Evolutionary conservation across 2,113 vertebrate species (phyloP), one percentile per base, ranked within the genome.

Genomic region (Onychorhynchus coronatus): DNA sequence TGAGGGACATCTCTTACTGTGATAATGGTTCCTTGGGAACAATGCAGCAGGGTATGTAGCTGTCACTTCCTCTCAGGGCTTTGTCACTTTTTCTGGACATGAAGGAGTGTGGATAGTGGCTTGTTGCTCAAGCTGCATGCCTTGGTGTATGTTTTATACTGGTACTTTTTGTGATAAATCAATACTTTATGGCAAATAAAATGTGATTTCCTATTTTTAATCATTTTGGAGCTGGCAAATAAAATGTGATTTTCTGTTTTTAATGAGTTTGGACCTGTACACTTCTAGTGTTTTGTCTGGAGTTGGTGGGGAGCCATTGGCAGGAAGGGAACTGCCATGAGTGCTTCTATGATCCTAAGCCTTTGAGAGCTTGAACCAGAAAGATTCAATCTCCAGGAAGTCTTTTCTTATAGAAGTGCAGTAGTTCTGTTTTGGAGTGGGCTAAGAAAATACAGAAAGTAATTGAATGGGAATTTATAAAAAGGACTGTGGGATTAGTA

Each of bases 161-260:
- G 59, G 6, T 30, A 22, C 28, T 53, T 63, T 92, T 93, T 73
- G 73, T 94, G 88, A 82, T 56, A 78, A 79, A 92, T 94, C 76
- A 96, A 94, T 24, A 68, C n/a, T 78, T 85, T 14, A 72, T 73
- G 78, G 44, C 15, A 68, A 97, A 95, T 80, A 90, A 95, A 97
- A 90, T 71, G 39, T 73, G 35, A 86, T 92, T 82, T 52, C 77
- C 27, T 56, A 58, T 88, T 97, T 95, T 77, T 94, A 95, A 91
- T 65, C 21, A 18, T 66, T 82, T 80, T 82, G 65, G n/a, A 59
- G 23, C 37, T 58, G 59, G 46, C n/a, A 87, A 94, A 77, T 80
- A 87, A 92, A 94, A 70, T 58, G 8, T 71, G 14, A 49, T 59
- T 85, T 90, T 91, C 50, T 85, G 63, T 89, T 97, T 96, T 83